Evolutionary conservation across 2,888 invertebrate genomes (phyloP), one percentile per base, ranked within the genome.

Genomic region (Eupithecia vulgata): DNA sequence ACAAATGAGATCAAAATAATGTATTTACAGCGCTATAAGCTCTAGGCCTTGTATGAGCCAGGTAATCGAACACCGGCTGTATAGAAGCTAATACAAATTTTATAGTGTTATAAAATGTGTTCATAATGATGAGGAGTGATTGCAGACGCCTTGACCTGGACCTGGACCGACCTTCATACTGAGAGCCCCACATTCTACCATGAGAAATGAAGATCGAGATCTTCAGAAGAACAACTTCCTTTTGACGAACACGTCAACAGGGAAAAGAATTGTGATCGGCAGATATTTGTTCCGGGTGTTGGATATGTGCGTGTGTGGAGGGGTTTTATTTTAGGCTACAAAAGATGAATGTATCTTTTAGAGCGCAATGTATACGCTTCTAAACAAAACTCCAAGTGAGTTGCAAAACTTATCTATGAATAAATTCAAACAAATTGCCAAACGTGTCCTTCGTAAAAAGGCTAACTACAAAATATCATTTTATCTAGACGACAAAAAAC

Each of bases 71-170:
- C 59, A 61, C 42, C 21, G 59, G 57, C 17, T 25, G 45, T 62
- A 69, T 69, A 34, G 48, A 67, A 70, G 62, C 70, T 69, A 71
- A 67, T 75, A 77, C 67, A 70, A 71, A 75, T 79, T 81, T 75
- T 80, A 80, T 76, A 66, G 67, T 66, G 71, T 62, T 75, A 79
- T 76, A 76, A 78, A 80, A 76, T 77, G 72, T 80, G 78, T 79
- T 71, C 64, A 73, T 80, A 78, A 82, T 76, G 74, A 77, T 72
- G 69, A 67, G 71, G 70, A 64, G 57, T 75, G 79, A 79, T 78
- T 77, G 67, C 68, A 72, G 73, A 68, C 21, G 62, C 82, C 81
- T 84, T 82, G 84, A 82, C 83, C 81, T 74, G 79, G 0, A 64
- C 70, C 74, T 25, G 42, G n/a, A n/a, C n/a, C 64, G 30, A 1